A percentile compares a stretch with the other conserved stretches of the same genome.
phyloP scores from a whole-genome alignment of 2,113 vertebrate genomes.

The Helogale parvula region DNA sequence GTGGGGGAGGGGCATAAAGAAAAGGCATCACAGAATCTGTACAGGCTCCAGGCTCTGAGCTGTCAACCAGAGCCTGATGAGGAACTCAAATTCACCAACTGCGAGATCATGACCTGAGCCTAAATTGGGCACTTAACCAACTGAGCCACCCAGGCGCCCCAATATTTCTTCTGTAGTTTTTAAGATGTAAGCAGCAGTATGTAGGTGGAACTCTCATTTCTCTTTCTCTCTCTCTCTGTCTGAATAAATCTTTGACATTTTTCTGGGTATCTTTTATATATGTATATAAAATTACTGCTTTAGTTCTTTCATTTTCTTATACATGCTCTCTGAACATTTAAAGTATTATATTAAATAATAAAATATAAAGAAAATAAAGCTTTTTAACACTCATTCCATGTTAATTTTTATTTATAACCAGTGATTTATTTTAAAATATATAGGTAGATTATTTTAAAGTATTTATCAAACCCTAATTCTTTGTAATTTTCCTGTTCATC shows the following conservation, averaged over 20 bases:
- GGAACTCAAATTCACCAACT: no score
- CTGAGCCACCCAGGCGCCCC: no score
- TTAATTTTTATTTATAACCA: background rate
- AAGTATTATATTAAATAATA: background rate
- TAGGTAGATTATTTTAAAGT: background rate
- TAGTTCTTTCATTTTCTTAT: background rate
- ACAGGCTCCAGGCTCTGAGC: no score
- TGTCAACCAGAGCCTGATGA: no score
- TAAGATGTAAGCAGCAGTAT: background rate
- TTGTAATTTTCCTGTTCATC: background rate
- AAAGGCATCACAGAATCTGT: no score
- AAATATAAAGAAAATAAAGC: background rate
- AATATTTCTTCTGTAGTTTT: background rate
- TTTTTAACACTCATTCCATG: background rate
- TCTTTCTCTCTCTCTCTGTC: no score
- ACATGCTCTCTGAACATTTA: background rate
- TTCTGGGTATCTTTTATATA: background rate
- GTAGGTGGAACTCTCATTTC: background rate
- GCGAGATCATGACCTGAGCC: no score
- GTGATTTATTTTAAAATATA: background rate
- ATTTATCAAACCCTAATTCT: background rate
- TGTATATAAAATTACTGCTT: background rate
- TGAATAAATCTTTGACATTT: background rate
- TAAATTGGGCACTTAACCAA: no score
- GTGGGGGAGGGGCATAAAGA: no score